A percentile compares a stretch with the other conserved stretches of the same genome.
Evolutionary conservation across 2,888 invertebrate genomes (phyloP).

Genomic region (Apamea crenata): DNA sequence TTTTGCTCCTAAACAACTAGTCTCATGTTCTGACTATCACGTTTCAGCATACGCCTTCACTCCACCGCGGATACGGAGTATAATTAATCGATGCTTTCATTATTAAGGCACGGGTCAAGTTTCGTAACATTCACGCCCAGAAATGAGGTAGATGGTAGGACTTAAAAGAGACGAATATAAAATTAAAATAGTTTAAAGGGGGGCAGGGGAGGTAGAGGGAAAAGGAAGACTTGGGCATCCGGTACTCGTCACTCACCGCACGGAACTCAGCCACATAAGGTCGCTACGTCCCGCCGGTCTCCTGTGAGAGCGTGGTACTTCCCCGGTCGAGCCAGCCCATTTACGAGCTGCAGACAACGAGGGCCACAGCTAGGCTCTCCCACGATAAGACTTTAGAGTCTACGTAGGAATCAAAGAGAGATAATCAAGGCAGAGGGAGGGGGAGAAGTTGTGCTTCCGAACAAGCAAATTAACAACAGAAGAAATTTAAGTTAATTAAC

Average conservation of each 20-base stretch:
- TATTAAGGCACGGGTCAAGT: neutral
- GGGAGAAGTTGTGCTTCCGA: too few species aligned
- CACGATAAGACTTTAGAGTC: slow-evolving; percentile 7
- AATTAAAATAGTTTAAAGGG: too few species aligned
- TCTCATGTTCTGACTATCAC: neutral
- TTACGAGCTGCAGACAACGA: neutral
- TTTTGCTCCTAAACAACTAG: neutral
- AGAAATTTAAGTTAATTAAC: too few species aligned
- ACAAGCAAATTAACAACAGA: too few species aligned
- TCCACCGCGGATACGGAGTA: neutral
- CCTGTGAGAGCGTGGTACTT: slow-evolving; percentile 44
- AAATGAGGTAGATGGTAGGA: too few species aligned
- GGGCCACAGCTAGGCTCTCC: slow-evolving; percentile 29
- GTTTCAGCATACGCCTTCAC: slow-evolving; percentile 22
- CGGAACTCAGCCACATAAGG: slow-evolving; percentile 14
- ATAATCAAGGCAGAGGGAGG: too few species aligned
- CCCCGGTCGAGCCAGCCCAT: slow-evolving; percentile 42
- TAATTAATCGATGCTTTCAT: slow-evolving; percentile 1
- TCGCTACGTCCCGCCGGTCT: slow-evolving; percentile 3
- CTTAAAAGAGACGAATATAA: too few species aligned
- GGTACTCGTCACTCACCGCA: slow-evolving; percentile 39
- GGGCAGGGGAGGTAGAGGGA: too few species aligned
- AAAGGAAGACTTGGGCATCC: neutral
- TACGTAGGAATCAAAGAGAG: too few species aligned
- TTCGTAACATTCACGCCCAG: neutral